Evolutionary conservation across 2,888 invertebrate genomes (phyloP).

Genomic region (Campoplex capitator): DNA sequence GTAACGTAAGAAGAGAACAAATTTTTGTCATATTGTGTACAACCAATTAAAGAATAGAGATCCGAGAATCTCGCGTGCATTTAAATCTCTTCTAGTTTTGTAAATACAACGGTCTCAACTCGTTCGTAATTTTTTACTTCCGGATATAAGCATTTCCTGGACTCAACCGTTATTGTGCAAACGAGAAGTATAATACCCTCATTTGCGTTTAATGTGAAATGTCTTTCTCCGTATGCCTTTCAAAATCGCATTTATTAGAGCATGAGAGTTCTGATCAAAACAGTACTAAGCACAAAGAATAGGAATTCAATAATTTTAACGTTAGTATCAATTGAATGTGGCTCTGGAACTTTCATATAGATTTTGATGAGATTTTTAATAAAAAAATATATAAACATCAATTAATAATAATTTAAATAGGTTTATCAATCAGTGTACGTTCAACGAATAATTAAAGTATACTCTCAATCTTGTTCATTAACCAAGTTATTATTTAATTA

Average conservation of each 20-base stretch:
- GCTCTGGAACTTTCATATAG: too few relatives aligned
- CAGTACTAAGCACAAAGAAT: neutral
- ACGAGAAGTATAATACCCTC: constrained; percentile 2
- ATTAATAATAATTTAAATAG: neutral
- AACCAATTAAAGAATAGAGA: neutral
- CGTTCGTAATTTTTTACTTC: constrained; percentile 7
- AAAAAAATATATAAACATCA: too few relatives aligned
- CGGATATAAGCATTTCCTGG: constrained; percentile 12
- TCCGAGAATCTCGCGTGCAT: neutral
- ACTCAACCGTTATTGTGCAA: neutral
- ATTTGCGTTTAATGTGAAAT: neutral
- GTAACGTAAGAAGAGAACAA: neutral
- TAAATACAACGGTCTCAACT: constrained; percentile 23
- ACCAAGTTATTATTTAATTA: neutral
- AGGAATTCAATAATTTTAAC: neutral
- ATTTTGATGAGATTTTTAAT: too few relatives aligned
- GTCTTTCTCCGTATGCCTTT: neutral
- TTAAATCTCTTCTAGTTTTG: constrained; percentile 13
- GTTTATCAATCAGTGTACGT: neutral
- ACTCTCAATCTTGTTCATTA: neutral
- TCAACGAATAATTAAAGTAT: neutral
- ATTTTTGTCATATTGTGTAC: constrained; percentile 11
- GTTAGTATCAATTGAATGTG: too few relatives aligned
- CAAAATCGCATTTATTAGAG: neutral
- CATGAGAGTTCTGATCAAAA: neutral